Evolutionary conservation across 1,140 invertebrate species (phyloP).

Genomic region (Drosophila simulans): DNA sequence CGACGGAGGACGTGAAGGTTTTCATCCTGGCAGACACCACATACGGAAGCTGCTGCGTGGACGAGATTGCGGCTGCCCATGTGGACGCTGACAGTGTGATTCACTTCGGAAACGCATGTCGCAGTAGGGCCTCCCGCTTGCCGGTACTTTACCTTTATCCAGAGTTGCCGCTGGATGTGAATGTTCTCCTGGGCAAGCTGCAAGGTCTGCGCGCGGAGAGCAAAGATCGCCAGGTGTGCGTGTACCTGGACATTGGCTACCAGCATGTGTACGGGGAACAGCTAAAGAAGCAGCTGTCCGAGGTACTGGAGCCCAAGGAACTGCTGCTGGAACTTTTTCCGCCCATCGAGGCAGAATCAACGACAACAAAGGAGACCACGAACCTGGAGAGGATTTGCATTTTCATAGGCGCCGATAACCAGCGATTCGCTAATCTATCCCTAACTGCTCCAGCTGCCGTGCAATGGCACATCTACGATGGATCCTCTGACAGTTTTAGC

Average conservation of each 20-base stretch:
- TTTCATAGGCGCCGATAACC: slow-evolving; percentile 85
- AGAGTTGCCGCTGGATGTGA: slow-evolving; percentile 86
- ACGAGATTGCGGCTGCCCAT: slow-evolving; percentile 94
- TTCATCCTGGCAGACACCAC: slow-evolving; percentile 97
- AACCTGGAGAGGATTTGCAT: slow-evolving; percentile 83
- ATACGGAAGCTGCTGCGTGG: slow-evolving; percentile 97
- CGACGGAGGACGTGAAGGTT: slow-evolving; percentile 85
- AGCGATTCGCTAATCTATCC: slow-evolving; percentile 86
- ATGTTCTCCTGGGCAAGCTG: slow-evolving; percentile 54
- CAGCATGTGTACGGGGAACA: slow-evolving; percentile 86
- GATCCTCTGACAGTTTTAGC: slow-evolving; percentile 31
- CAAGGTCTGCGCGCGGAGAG: slow-evolving; percentile 63
- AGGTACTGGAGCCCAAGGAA: slow-evolving; percentile 47
- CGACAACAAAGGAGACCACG: neutral
- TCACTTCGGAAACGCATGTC: slow-evolving; percentile 96
- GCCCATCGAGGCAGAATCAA: slow-evolving; percentile 35
- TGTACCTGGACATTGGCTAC: slow-evolving; percentile 91
- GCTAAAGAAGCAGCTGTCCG: slow-evolving; percentile 34
- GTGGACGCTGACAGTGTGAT: slow-evolving; percentile 93
- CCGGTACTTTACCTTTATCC: slow-evolving; percentile 91
- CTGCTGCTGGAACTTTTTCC: slow-evolving; percentile 62
- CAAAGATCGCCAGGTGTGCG: slow-evolving; percentile 85
- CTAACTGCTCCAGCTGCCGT: slow-evolving; percentile 84
- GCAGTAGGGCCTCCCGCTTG: slow-evolving; percentile 90
- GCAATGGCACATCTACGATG: slow-evolving; percentile 76